Percentiles rank a stretch among this genome's conserved stretches.
Evolutionary conservation across 1,140 invertebrate genomes (phyloP).

Genomic region (Antheraea mylitta): DNA sequence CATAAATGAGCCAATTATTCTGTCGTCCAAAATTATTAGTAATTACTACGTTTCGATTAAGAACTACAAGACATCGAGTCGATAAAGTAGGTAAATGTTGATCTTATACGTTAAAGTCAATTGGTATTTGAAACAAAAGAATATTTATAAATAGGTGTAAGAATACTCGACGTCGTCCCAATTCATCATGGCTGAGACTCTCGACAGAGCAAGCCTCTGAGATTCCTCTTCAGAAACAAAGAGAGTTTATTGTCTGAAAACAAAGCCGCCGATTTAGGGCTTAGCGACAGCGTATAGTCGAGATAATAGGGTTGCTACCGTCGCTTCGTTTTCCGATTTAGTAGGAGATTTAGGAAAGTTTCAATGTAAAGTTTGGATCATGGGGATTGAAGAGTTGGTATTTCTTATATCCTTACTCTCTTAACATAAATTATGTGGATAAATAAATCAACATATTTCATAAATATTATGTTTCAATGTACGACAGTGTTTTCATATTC

Average conservation of each 20-base stretch:
- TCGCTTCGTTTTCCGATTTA: conserved; percentile 4
- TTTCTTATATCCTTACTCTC: neutral
- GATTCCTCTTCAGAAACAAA: conserved; percentile 57
- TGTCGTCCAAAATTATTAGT: no score
- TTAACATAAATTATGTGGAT: no score
- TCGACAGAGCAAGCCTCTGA: conserved; percentile 33
- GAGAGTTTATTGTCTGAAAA: conserved; percentile 66
- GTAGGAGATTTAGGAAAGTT: conserved; percentile 3
- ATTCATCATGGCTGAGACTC: conserved; percentile 45
- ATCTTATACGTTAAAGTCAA: conserved; percentile 44
- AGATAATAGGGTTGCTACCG: conserved; percentile 21
- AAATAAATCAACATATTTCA: no score
- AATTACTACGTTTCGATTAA: neutral
- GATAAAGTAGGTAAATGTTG: neutral
- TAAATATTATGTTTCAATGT: no score
- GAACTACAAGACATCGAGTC: neutral
- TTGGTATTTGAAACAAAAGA: conserved; percentile 40
- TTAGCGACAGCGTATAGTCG: conserved; percentile 46
- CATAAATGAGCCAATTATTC: no score
- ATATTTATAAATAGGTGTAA: conserved; percentile 45
- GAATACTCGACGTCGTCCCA: conserved; percentile 46
- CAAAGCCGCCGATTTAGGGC: conserved; percentile 58
- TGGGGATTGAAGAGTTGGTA: neutral
- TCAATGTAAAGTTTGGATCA: neutral
- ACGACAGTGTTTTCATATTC: no score